Percentiles rank a stretch among this genome's conserved stretches.
phyloP scores from a whole-genome alignment of 1,140 invertebrate species.

The Holcopasites calliopsidis region DNA sequence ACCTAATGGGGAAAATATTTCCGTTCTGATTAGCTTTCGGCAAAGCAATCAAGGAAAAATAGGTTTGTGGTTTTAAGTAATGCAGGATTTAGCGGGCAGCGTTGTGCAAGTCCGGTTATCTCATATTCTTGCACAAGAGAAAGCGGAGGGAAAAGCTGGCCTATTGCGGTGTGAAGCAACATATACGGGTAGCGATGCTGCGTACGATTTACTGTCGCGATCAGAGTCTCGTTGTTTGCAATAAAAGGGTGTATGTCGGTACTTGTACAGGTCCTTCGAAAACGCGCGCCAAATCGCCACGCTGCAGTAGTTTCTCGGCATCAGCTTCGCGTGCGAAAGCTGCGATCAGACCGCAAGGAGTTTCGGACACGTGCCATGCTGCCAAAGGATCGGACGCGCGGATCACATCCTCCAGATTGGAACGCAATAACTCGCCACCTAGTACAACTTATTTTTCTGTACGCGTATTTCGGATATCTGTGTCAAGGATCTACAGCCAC shows the following conservation, averaged over 20 bases:
- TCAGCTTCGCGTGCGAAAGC: constrained; percentile 74
- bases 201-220: background rate
- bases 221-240: background rate
- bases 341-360: constrained; percentile 75
- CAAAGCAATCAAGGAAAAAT: background rate
- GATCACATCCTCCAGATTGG: constrained; percentile 73
- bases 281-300: constrained; percentile 68
- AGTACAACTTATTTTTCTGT: background rate
- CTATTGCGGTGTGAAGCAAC: background rate
- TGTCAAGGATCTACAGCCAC: background rate
- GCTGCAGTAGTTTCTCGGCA: constrained; percentile 73
- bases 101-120: constrained; percentile 9
- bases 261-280: constrained; percentile 77
- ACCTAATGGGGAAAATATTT: constrained; percentile 59
- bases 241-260: background rate
- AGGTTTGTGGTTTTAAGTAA: background rate
- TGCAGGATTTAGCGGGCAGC: background rate
- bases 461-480: no score
- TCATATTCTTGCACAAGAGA: constrained; percentile 15
- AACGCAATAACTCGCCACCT: constrained; percentile 62
- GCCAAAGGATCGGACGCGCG: constrained; percentile 63
- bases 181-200: background rate
- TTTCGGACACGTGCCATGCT: constrained; percentile 74
- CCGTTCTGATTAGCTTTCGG: background rate
- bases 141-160: constrained; percentile 1